Percentiles rank a stretch among this genome's conserved stretches.
Evolutionary conservation across 2,113 vertebrate genomes (phyloP).

Genomic region (Mormyrus lacerda): DNA sequence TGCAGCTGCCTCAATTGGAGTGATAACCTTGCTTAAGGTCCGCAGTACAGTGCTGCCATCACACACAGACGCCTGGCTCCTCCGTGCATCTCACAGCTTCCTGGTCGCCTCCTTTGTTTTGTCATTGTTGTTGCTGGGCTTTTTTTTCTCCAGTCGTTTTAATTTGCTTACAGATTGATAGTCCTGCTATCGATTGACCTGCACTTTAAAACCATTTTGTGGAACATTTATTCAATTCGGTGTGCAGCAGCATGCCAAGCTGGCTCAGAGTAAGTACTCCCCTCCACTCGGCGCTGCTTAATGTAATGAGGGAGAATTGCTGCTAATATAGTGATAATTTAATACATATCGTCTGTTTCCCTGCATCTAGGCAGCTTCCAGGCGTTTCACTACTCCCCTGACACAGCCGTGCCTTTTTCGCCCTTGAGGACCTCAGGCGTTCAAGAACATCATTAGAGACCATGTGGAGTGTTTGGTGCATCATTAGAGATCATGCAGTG

Average conservation of each 20-base stretch:
- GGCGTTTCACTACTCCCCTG: conserved; percentile 52
- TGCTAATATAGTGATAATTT: conserved; percentile 74
- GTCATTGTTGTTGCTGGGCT: conserved; percentile 43
- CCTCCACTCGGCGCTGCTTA: conserved; percentile 61
- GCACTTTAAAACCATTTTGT: conserved; percentile 66
- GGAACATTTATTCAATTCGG: conserved; percentile 71
- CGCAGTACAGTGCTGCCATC: neutral
- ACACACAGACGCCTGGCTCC: neutral
- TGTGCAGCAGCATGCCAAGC: conserved; percentile 55
- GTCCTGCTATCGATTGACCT: conserved; percentile 63
- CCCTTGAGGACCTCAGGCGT: neutral
- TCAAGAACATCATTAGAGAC: neutral
- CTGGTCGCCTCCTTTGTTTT: conserved; percentile 35
- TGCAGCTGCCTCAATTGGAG: neutral
- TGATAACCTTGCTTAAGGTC: neutral
- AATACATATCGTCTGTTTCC: conserved; percentile 69
- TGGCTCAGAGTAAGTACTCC: conserved; percentile 57
- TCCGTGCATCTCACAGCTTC: neutral
- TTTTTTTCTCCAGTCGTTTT: conserved; percentile 53
- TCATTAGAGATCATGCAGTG: neutral
- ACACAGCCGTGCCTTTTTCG: neutral
- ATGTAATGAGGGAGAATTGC: conserved; percentile 71
- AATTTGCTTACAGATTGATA: conserved; percentile 64
- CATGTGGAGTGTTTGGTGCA: neutral
- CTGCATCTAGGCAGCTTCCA: conserved; percentile 49